Percentiles rank a stretch among this genome's conserved stretches.
Conservation (phyloP, 2,888 invertebrate species). For the Escarpia spicata region DNA sequence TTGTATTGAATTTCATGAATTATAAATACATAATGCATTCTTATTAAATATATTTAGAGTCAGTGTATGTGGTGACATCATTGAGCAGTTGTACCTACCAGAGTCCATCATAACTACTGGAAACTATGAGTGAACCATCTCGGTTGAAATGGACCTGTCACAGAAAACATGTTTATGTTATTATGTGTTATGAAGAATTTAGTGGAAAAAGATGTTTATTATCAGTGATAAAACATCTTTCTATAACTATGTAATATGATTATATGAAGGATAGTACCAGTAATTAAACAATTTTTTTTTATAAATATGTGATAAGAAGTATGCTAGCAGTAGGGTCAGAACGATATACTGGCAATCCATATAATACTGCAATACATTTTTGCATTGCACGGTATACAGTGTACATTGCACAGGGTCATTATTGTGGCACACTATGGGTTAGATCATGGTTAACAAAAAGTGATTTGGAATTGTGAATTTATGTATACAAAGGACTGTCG, state of each 20-base stretch:
- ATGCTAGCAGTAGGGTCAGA: background rate
- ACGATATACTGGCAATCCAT: background rate
- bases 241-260: too few species aligned
- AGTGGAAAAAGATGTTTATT: constrained; percentile 3
- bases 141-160: constrained; percentile 87
- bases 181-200: background rate
- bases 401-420: too few species aligned
- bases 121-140: constrained; percentile 97
- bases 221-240: too few species aligned
- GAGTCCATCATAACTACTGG: constrained; percentile 97
- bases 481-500: too few species aligned
- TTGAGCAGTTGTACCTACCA: constrained; percentile 73
- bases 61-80: background rate
- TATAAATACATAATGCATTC: background rate
- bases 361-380: constrained; percentile 19
- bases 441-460: too few species aligned
- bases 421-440: background rate
- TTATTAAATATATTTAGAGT: background rate
- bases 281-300: background rate
- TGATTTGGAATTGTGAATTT: too few species aligned
- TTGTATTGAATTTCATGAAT: background rate
- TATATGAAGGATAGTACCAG: too few species aligned
- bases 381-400: background rate
- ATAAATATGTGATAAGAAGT: background rate
- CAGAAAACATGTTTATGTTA: constrained; percentile 30